These are phyloP conservation scores for Idaea straminata DNA, from an alignment of 2,888 invertebrate species.

Conservation along the genomic window DNA sequence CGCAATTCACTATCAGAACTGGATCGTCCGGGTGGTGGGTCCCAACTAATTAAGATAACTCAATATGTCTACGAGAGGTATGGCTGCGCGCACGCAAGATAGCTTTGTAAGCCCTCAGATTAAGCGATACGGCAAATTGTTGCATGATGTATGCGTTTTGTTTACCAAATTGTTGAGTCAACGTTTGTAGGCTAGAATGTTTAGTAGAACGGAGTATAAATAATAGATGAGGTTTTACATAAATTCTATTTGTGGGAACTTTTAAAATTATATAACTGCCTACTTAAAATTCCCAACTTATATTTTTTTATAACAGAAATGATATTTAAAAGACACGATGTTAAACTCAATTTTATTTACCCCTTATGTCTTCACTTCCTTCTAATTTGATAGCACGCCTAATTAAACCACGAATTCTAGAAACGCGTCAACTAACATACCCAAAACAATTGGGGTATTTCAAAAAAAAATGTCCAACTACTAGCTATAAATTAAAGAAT, in stretches of 20 bases:
- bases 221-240: conserved; percentile 1
- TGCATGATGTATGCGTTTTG: conserved; percentile 31
- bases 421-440: neutral
- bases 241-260: neutral
- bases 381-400: neutral
- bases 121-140: conserved; percentile 41
- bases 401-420: neutral
- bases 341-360: neutral
- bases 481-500: conserved; percentile 18
- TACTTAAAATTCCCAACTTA: no score
- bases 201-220: conserved; percentile 4
- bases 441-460: conserved; percentile 8
- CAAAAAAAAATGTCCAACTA: conserved; percentile 3
- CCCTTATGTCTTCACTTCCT: neutral
- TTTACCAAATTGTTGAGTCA: conserved; percentile 7
- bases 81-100: conserved; percentile 50
- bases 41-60: conserved; percentile 54
- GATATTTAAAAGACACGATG: neutral
- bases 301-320: no score
- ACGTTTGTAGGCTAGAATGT: conserved; percentile 2
- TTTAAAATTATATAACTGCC: neutral
- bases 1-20: conserved; percentile 23
- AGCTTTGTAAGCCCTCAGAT: conserved; percentile 33
- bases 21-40: conserved; percentile 46
- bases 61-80: conserved; percentile 51